phyloP scores from a whole-genome alignment of 2,113 vertebrate genomes.

The Narcine bancroftii region DNA sequence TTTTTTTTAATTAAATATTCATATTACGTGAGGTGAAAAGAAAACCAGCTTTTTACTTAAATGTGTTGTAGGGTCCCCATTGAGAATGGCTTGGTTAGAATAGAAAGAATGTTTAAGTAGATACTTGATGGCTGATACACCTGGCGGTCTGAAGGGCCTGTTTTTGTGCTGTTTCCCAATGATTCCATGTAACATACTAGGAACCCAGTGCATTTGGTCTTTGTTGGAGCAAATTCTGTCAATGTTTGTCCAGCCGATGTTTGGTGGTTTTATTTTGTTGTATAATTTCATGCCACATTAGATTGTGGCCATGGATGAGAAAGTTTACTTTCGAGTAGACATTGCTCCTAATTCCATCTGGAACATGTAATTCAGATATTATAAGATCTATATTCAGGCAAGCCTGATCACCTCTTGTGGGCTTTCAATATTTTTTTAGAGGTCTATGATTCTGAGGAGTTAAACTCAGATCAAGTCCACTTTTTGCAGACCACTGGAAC shows the following conservation, averaged over 20 bases:
- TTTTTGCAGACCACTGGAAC: background rate
- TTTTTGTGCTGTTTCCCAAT: too few species aligned
- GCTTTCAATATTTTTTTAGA: background rate
- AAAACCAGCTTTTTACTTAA: too few species aligned
- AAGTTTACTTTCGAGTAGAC: background rate
- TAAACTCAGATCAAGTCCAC: background rate
- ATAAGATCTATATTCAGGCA: background rate
- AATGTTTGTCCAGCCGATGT: background rate
- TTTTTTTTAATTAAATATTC: too few species aligned
- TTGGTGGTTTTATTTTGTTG: background rate
- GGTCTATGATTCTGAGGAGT: constrained; percentile 6
- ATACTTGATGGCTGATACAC: too few species aligned
- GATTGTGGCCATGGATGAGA: background rate
- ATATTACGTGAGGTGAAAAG: too few species aligned
- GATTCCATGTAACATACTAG: background rate
- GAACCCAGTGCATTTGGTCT: background rate
- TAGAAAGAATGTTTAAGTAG: too few species aligned
- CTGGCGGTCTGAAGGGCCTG: too few species aligned
- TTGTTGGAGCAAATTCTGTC: background rate
- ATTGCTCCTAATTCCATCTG: background rate
- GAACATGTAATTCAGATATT: background rate
- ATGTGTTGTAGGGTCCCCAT: too few species aligned
- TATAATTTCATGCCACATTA: background rate
- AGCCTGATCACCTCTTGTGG: background rate
- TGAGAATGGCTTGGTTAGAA: too few species aligned